These are phyloP conservation scores for Mimas tiliae DNA, from an alignment of 2,888 invertebrate species.

Conservation along the genomic window DNA sequence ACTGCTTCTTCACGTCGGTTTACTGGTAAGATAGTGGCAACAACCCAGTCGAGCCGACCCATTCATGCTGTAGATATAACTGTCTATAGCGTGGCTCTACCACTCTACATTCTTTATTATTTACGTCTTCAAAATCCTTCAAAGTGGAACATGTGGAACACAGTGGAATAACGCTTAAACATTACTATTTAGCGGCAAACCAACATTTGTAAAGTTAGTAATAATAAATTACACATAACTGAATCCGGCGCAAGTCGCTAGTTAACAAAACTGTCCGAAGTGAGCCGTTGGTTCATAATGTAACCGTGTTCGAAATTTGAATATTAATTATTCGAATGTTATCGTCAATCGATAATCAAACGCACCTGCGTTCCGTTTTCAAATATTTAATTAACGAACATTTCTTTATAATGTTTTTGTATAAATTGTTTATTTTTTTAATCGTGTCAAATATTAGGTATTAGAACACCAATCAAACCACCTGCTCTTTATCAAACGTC, in stretches of 20 bases:
- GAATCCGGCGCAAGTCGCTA: background rate
- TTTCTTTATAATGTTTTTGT: constrained; percentile 21
- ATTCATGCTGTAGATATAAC: too few species aligned
- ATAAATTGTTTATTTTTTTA: constrained; percentile 18
- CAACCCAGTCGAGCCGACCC: too few species aligned
- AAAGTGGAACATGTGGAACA: too few species aligned
- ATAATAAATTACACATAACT: background rate
- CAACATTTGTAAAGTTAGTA: too few species aligned
- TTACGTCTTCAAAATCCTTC: too few species aligned
- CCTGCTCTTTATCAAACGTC: constrained; percentile 19
- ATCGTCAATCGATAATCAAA: constrained; percentile 43
- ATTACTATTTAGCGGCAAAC: too few species aligned
- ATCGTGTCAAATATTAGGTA: constrained; percentile 19
- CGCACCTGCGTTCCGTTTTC: constrained; percentile 45
- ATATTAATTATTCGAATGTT: constrained; percentile 43
- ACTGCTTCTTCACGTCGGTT: too few species aligned
- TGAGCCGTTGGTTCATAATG: constrained; percentile 42
- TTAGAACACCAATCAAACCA: constrained; percentile 16
- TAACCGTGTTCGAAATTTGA: constrained; percentile 43
- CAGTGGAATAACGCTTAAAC: too few species aligned
- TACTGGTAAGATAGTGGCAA: too few species aligned
- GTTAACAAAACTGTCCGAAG: constrained; percentile 19
- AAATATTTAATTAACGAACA: constrained; percentile 42
- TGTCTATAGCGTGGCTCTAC: too few species aligned
- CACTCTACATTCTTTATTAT: too few species aligned